Conservation (phyloP, 2,797 vertebrate species). For the Clarias pachynema region DNA sequence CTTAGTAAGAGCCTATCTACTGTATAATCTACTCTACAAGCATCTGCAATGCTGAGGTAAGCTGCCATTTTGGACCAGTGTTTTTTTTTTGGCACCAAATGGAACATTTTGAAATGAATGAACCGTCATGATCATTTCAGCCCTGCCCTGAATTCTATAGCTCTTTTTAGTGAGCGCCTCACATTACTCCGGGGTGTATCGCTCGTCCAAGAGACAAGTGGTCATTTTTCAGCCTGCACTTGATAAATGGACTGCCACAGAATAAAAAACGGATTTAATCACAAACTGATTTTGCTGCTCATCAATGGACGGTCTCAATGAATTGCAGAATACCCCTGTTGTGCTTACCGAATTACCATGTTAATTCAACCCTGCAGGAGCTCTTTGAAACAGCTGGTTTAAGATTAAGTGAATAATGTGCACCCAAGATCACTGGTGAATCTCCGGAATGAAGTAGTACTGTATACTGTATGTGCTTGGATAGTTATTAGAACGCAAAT, state of each 20-base stretch:
- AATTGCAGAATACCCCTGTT: constrained; percentile 28
- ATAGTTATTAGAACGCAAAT: neutral
- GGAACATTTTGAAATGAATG: constrained; percentile 17
- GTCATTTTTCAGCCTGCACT: constrained; percentile 29
- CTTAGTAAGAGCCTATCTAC: constrained; percentile 21
- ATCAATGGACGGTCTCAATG: constrained; percentile 16
- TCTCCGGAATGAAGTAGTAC: neutral
- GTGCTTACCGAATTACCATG: constrained; percentile 48
- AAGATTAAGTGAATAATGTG: constrained; percentile 31
- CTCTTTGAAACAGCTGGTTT: constrained; percentile 24
- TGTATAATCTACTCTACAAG: constrained; percentile 31
- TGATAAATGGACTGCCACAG: constrained; percentile 40
- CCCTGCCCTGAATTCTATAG: constrained; percentile 3
- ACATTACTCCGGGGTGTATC: constrained; percentile 37
- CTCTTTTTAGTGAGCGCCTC: constrained; percentile 21
- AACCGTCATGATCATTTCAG: constrained; percentile 16
- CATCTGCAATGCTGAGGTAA: constrained; percentile 27
- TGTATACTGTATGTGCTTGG: neutral
- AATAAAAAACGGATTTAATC: constrained; percentile 50
- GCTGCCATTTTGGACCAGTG: constrained; percentile 13
- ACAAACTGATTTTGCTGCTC: constrained; percentile 32
- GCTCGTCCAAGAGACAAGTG: constrained; percentile 43
- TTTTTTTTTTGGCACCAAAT: no score
- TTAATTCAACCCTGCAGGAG: constrained; percentile 45
- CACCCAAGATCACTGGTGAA: constrained; percentile 20